Conservation (phyloP, 2,888 invertebrate genomes). For the Xestia xanthographa region DNA sequence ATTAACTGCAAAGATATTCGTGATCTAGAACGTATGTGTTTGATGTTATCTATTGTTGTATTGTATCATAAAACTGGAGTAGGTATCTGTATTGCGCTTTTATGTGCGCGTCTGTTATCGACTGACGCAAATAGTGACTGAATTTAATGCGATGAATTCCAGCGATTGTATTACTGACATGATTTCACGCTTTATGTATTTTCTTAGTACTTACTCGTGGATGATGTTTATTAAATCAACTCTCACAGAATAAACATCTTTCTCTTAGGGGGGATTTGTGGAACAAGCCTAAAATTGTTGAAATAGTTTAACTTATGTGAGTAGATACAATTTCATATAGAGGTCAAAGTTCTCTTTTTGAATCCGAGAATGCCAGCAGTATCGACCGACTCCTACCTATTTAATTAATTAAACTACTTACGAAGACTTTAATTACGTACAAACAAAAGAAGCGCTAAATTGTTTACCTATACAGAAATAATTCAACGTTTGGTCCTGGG, state of each 20-base stretch:
- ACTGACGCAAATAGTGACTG: constrained; percentile 13
- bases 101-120: constrained; percentile 45
- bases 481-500: neutral
- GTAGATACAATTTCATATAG: neutral
- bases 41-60: constrained; percentile 28
- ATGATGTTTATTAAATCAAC: neutral
- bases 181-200: constrained; percentile 14
- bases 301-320: constrained; percentile 6
- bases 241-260: neutral
- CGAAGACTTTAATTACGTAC: constrained; percentile 3
- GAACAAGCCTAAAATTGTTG: too few species aligned
- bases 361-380: constrained; percentile 23
- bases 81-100: constrained; percentile 26
- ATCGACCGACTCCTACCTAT: neutral
- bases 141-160: constrained; percentile 20
- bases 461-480: neutral
- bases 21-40: constrained; percentile 44
- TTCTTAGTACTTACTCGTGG: constrained; percentile 9
- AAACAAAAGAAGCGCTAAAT: constrained; percentile 8
- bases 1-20: constrained; percentile 64
- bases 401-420: neutral
- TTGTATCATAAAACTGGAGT: constrained; percentile 38
- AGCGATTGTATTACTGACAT: constrained; percentile 22
- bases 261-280: too few species aligned
- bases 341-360: constrained; percentile 13